A percentile compares a stretch with the other conserved stretches of the same genome.
Conservation (phyloP, 2,113 vertebrate species). For the Burhinus oedicnemus region DNA sequence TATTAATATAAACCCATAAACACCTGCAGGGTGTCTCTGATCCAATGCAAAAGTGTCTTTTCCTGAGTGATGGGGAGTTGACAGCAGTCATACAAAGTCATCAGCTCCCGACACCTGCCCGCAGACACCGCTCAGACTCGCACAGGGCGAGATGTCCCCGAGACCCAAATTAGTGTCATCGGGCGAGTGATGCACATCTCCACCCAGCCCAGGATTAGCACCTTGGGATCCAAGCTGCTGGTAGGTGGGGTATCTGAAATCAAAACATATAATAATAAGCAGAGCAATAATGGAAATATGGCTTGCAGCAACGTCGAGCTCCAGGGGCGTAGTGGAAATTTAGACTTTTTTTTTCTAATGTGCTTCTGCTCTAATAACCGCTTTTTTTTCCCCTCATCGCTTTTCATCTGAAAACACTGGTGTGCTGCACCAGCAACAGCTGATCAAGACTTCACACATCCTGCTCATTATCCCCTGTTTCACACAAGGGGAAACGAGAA, state of each 20-base stretch:
- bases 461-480: constrained; percentile 7
- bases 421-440: constrained; percentile 27
- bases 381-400: neutral
- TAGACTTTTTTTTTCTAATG: neutral
- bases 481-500: neutral
- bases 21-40: neutral
- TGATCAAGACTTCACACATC: constrained; percentile 31
- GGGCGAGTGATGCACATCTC: neutral
- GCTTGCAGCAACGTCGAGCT: neutral
- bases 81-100: neutral
- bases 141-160: rapidly evolving
- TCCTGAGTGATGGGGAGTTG: neutral
- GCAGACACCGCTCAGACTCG: rapidly evolving
- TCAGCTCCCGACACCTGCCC: neutral
- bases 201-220: too few relatives aligned
- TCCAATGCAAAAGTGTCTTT: neutral
- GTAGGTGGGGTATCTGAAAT: neutral
- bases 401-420: constrained; percentile 14
- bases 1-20: neutral
- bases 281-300: neutral
- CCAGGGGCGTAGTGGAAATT: neutral
- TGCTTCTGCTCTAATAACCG: constrained; percentile 43
- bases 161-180: neutral
- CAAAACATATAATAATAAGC: neutral
- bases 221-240: neutral